Percentiles rank a stretch among this genome's conserved stretches.
Conservation (phyloP, 2,888 invertebrate species). For the Tinea pellionella region DNA sequence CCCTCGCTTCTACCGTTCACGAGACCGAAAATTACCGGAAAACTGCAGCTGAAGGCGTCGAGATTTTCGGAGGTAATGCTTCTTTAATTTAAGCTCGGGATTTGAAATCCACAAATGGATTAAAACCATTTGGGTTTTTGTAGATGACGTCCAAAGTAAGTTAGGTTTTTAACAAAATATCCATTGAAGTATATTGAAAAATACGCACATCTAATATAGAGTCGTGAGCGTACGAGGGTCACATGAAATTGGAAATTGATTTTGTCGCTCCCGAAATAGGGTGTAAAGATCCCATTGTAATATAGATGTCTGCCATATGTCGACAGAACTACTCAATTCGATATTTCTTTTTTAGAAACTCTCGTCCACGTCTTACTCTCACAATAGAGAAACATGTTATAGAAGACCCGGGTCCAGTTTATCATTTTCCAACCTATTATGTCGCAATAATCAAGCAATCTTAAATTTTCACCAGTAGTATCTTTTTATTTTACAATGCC, state of each 20-base stretch:
- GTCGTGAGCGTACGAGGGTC: conserved; percentile 50
- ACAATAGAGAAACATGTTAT: background rate
- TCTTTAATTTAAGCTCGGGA: conserved; percentile 30
- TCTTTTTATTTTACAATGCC: too few relatives aligned
- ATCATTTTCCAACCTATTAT: too few relatives aligned
- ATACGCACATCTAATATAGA: conserved; percentile 30
- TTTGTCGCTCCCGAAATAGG: conserved; percentile 63
- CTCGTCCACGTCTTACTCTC: background rate
- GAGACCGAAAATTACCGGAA: conserved; percentile 56
- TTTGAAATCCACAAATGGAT: conserved; percentile 13
- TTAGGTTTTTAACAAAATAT: conserved; percentile 1
- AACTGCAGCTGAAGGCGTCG: conserved; percentile 47
- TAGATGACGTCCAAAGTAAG: background rate
- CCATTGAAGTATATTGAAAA: conserved; percentile 7
- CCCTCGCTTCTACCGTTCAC: conserved; percentile 44
- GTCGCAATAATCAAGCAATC: too few relatives aligned
- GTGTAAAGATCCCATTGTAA: conserved; percentile 62
- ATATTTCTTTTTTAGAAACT: background rate
- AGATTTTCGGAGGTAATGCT: conserved; percentile 28
- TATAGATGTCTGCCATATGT: conserved; percentile 62
- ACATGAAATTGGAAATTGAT: conserved; percentile 64
- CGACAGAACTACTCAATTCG: conserved; percentile 20
- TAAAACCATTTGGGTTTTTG: background rate
- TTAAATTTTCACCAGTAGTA: too few relatives aligned
- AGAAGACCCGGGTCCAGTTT: too few relatives aligned